phyloP scores from a whole-genome alignment of 2,113 vertebrate species.

The Anser cygnoides region DNA sequence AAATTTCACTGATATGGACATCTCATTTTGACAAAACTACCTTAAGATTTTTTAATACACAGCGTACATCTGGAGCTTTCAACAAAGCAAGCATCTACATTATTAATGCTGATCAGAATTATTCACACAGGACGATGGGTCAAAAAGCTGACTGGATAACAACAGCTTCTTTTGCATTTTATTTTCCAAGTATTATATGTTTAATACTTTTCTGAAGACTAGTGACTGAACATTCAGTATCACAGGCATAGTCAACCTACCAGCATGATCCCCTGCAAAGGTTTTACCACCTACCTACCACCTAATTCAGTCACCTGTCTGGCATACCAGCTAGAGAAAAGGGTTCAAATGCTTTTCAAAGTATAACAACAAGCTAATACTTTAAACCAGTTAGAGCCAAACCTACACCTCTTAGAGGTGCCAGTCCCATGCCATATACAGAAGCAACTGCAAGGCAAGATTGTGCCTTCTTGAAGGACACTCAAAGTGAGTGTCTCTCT shows the following conservation, averaged over 20 bases:
- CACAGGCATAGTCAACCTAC: neutral
- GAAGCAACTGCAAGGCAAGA: neutral
- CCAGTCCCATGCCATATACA: neutral
- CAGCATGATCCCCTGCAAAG: neutral
- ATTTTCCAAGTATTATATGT: neutral
- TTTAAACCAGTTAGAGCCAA: neutral
- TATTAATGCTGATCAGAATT: conserved; percentile 10
- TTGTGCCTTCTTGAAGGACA: neutral
- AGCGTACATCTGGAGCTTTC: neutral
- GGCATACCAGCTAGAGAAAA: neutral
- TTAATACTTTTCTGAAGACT: neutral
- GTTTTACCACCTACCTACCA: neutral
- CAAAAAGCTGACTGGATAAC: neutral
- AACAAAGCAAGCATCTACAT: neutral
- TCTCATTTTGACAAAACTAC: neutral
- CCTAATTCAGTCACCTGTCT: neutral
- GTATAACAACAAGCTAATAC: neutral
- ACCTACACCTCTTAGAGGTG: neutral
- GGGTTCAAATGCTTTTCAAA: no score
- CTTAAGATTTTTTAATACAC: neutral
- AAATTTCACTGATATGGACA: neutral
- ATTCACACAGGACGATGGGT: neutral
- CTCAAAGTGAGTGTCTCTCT: no score
- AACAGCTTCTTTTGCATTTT: neutral
- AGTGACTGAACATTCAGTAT: neutral